Base-by-base conservation (phyloP, 2,797 vertebrate species). In the Champsocephalus gunnari region DNA sequence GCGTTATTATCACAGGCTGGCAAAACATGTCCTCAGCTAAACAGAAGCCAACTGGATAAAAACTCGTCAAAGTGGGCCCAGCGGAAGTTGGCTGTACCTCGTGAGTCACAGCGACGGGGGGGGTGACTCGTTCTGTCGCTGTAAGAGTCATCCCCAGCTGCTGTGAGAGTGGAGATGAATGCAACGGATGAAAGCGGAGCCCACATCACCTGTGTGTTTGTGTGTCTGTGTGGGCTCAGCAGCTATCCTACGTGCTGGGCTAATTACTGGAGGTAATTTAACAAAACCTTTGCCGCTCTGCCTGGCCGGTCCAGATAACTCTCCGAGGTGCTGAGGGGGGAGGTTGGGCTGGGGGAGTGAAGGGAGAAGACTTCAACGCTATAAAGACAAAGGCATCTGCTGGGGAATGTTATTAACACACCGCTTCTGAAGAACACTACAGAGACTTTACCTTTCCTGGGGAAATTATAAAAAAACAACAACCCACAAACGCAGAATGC, bases 251-350 rank as follows among this genome's bases (percentile, higher is more conserved):
- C 79, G 49, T 83, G 67, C 86, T 71, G 85, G 64, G 71, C 88
- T 92, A 92, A 94, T 94, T 94, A 92, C 88, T 84, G 67, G 61
- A 89, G 89, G 90, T 93, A 92, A 94, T 94, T 95, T 84, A 92
- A 92, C 68, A 69, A 81, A 91, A 90, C 86, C 87, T 91, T 88
- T 86, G 83, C 83, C 50, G 77, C 90, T 92, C 77, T 84, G 93
- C 92, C 93, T 95, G 93, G 90, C 82, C 89, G 44, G 87, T 83
- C 86, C 66, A 92, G 95, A 95, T 95, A 94, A 94, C 61, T 90
- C 88, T n/a, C 0, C 74, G 85, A 66, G 82, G 60, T 19, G 41
- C 60, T 34, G 57, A 53, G 57, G 77, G 58, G 59, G 48, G 78
- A 71, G 34, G 70, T n/a, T 45, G 34, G 61, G 65, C 5, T 0